Evolutionary conservation across 2,888 invertebrate species (phyloP).

Genomic region (Hermodice carunculata): DNA sequence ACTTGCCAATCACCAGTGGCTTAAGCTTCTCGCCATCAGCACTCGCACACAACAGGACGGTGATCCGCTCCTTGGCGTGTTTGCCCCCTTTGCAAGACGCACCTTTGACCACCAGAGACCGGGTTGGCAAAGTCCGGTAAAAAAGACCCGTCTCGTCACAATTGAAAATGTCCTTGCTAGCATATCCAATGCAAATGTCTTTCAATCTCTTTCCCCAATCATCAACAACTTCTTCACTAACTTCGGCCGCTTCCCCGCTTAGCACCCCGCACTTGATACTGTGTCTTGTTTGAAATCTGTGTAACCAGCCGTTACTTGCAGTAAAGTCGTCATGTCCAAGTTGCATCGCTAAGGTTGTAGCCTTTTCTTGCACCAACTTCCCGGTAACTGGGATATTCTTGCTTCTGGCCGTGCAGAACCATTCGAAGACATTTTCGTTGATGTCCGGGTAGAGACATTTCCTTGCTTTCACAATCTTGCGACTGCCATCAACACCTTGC

Average conservation of each 20-base stretch:
- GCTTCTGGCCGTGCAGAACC: neutral
- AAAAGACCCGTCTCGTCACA: neutral
- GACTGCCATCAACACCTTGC: too few species aligned
- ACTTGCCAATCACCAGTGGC: constrained; percentile 5
- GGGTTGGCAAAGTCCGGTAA: neutral
- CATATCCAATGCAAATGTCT: neutral
- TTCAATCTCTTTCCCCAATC: neutral
- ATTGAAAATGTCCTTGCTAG: neutral
- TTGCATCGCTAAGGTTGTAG: neutral
- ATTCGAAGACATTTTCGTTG: too few species aligned
- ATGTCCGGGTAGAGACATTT: too few species aligned
- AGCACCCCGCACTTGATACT: neutral
- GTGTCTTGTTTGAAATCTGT: neutral
- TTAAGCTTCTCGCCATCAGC: neutral
- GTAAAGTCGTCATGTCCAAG: neutral
- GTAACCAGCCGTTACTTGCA: neutral
- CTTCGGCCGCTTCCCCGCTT: neutral
- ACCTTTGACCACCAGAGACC: neutral
- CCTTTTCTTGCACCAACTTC: neutral
- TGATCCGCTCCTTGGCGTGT: neutral
- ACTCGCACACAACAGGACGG: neutral
- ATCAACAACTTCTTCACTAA: neutral
- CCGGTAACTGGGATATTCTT: neutral
- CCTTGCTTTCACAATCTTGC: too few species aligned
- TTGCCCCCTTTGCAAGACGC: neutral